phyloP scores from a whole-genome alignment of 2,888 invertebrate genomes.

The Cantharis lateralis region DNA sequence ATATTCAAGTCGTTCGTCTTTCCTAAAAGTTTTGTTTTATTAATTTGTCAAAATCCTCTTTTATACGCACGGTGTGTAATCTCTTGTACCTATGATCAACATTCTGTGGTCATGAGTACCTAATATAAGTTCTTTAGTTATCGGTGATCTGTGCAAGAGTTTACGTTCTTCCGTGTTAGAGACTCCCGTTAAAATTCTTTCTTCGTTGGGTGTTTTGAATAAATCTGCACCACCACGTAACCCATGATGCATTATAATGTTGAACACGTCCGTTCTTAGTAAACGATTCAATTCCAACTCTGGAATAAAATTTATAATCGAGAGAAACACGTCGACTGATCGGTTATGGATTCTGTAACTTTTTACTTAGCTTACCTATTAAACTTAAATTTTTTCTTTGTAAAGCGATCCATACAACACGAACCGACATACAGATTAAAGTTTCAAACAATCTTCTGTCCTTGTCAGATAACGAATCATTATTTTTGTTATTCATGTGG shows the following conservation, averaged over 20 bases:
- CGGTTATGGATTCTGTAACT: too few relatives aligned
- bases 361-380: constrained; percentile 60
- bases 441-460: constrained; percentile 66
- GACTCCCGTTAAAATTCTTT: constrained; percentile 60
- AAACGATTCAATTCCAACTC: constrained; percentile 67
- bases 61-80: constrained; percentile 46
- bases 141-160: constrained; percentile 63
- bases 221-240: constrained; percentile 53
- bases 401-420: constrained; percentile 69
- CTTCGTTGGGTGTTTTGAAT: constrained; percentile 54
- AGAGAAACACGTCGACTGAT: neutral
- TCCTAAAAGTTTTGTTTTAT: constrained; percentile 36
- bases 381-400: constrained; percentile 62
- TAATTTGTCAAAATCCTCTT: neutral
- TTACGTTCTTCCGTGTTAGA: constrained; percentile 61
- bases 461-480: constrained; percentile 65
- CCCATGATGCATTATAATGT: constrained; percentile 58
- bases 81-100: constrained; percentile 59
- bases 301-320: constrained; percentile 42
- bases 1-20: constrained; percentile 57
- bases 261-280: constrained; percentile 65
- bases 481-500: constrained; percentile 64
- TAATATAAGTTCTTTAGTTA: constrained; percentile 64
- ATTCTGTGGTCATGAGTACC: constrained; percentile 64
- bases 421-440: constrained; percentile 62